phyloP scores from a whole-genome alignment of 1,140 invertebrate species.

The Sminthurides bifidus region DNA sequence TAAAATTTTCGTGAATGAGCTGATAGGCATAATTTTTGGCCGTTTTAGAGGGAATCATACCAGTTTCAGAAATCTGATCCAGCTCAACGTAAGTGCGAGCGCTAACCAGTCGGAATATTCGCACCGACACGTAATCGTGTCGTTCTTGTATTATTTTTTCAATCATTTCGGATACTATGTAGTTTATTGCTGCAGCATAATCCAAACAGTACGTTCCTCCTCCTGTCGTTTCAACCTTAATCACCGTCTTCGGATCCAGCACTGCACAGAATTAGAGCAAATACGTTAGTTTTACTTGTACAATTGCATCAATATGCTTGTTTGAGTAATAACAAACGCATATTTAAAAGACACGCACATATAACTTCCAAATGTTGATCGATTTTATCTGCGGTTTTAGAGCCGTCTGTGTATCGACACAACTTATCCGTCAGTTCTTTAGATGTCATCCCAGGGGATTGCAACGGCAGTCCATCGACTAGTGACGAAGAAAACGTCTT shows the following conservation, averaged over 20 bases:
- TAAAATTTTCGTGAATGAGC: constrained; percentile 27
- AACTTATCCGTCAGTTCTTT: constrained; percentile 8
- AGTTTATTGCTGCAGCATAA: constrained; percentile 9
- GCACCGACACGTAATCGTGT: constrained; percentile 23
- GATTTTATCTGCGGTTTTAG: constrained; percentile 1
- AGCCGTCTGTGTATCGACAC: background rate
- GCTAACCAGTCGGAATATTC: constrained; percentile 31
- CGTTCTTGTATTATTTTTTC: constrained; percentile 25
- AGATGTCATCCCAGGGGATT: constrained; percentile 7
- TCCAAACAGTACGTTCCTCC: constrained; percentile 16
- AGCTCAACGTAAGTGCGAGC: constrained; percentile 28
- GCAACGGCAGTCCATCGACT: constrained; percentile 1
- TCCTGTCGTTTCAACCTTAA: background rate
- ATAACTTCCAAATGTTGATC: constrained; percentile 20
- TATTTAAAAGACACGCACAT: background rate
- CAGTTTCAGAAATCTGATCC: constrained; percentile 23
- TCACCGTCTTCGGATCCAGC: constrained; percentile 13
- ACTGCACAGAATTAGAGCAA: constrained; percentile 7
- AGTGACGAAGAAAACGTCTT: constrained; percentile 1
- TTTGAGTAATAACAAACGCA: background rate
- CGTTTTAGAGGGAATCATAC: constrained; percentile 31
- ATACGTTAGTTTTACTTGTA: background rate
- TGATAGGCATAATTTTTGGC: constrained; percentile 28
- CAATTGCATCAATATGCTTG: background rate
- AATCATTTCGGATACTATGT: constrained; percentile 19